Evolutionary conservation across 2,888 invertebrate species (phyloP).

Genomic region (Patella ulyssiponensis): DNA sequence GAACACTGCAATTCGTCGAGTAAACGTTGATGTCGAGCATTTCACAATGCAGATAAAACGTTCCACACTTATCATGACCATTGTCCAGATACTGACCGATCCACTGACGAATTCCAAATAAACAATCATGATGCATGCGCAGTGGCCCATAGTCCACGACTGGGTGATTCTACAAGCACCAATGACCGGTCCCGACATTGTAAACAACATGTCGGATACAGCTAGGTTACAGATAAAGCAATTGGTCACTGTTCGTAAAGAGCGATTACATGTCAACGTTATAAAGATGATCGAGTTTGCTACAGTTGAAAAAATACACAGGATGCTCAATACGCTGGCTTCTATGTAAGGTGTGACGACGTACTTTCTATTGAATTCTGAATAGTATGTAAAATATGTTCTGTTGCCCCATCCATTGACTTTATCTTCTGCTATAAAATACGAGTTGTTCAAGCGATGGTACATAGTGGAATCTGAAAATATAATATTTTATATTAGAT

Average conservation of each 20-base stretch:
- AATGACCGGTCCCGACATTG: slow-evolving; percentile 49
- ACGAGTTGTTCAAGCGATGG: slow-evolving; percentile 39
- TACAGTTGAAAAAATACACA: slow-evolving; percentile 44
- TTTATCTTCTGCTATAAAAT: slow-evolving; percentile 44
- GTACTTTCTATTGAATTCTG: slow-evolving; percentile 49
- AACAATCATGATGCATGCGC: slow-evolving; percentile 49
- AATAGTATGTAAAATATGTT: slow-evolving; percentile 55
- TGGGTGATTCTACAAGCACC: slow-evolving; percentile 51
- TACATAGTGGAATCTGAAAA: too few species aligned
- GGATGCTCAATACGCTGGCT: slow-evolving; percentile 37
- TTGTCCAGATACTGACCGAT: slow-evolving; percentile 57
- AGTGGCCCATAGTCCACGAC: slow-evolving; percentile 56
- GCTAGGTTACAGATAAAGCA: slow-evolving; percentile 57
- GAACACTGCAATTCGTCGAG: slow-evolving; percentile 34
- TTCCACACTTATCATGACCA: slow-evolving; percentile 59
- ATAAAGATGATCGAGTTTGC: slow-evolving; percentile 47
- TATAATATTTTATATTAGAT: too few species aligned
- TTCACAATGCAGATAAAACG: slow-evolving; percentile 51
- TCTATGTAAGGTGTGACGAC: slow-evolving; percentile 37
- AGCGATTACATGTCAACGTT: slow-evolving; percentile 37
- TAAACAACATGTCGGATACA: slow-evolving; percentile 54
- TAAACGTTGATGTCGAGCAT: slow-evolving; percentile 35
- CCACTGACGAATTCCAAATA: slow-evolving; percentile 51
- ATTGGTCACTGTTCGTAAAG: slow-evolving; percentile 48
- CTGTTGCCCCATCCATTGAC: slow-evolving; percentile 48